Evolutionary conservation across 37 sponge, comb jelly and placozoan species (phyloP), one percentile per base, ranked within the genome.

Genomic region (Dysidea cf. avara): DNA sequence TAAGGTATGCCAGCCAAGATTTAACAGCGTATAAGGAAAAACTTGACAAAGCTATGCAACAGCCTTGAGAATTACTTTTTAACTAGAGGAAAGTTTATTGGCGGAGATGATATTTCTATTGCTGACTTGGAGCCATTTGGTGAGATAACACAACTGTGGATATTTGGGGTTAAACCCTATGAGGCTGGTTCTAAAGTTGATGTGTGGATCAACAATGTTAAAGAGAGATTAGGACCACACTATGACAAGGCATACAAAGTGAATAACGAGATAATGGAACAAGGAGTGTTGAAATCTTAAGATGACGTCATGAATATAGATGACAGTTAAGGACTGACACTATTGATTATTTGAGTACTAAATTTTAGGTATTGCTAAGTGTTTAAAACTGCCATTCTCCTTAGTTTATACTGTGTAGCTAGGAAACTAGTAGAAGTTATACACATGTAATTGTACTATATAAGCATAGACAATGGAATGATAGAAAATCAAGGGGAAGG

Each of bases 91-190:
- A 80, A 84, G 82, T 90, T 84, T 69, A 79, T 90, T 52, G 46
- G 14, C 61, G 76, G 91, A n/a, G 64, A 76, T 13, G 69, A 73
- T 28, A 90, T 90, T 56, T 80, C 91, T 30, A 84, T 90, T 48
- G 91, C 91, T 14, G 91, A 90, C 74, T 58, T 90, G 18, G 85
- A 84, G 56, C 85, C 85, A 1, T 47, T 84, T 26, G 84, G 91
- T 71, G 91, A 90, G 61, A 50, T 84, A 32, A 77, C 85, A 0
- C 85, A 90, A 69, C 77, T 75, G 46, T 84, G 82, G 82, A 57
- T 84, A 69, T 52, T 43, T 13, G 78, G 72, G 1, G 28, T 34
- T 16, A 64, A 80, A 17, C 53, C 71, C 17, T 61, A 69, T 24
- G 55, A 51, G 13, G 85, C 70, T 6, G 56, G 40, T 3, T 85